Evolutionary conservation across 2,888 invertebrate genomes (phyloP).

Genomic region (Carcina quercana): DNA sequence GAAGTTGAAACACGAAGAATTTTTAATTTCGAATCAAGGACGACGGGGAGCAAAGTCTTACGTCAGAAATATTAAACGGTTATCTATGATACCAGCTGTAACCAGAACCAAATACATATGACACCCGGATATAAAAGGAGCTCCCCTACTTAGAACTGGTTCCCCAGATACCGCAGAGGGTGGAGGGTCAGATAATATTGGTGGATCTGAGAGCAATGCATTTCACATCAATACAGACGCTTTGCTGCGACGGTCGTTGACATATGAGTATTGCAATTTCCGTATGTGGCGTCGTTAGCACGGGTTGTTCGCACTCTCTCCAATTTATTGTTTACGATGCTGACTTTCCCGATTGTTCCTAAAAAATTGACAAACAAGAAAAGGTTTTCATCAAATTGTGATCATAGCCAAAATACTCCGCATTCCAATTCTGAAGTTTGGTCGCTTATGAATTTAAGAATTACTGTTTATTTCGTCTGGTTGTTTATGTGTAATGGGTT

Average conservation of each 20-base stretch:
- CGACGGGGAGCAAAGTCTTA: too few relatives aligned
- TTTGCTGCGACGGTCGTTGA: constrained; percentile 46
- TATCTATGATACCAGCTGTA: constrained; percentile 27
- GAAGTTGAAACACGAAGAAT: too few relatives aligned
- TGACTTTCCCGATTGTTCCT: too few relatives aligned
- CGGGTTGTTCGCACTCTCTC: constrained; percentile 9
- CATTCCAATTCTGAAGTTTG: too few relatives aligned
- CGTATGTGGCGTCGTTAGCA: constrained; percentile 50
- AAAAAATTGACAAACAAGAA: too few relatives aligned
- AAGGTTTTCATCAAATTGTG: too few relatives aligned
- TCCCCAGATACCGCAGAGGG: constrained; percentile 12
- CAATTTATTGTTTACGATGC: too few relatives aligned
- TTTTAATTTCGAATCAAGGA: too few relatives aligned
- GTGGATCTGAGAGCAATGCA: constrained; percentile 37
- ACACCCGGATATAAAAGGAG: constrained; percentile 23
- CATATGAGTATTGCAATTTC: constrained; percentile 67
- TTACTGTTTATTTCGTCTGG: too few relatives aligned
- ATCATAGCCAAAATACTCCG: too few relatives aligned
- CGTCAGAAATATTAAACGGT: constrained; percentile 38
- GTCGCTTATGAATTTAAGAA: too few relatives aligned
- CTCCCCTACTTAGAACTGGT: constrained; percentile 10
- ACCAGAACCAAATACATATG: constrained; percentile 28
- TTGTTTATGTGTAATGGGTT: too few relatives aligned
- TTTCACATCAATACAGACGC: constrained; percentile 47
- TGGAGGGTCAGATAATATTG: constrained; percentile 30